These are phyloP conservation scores for Psittacara wagleri DNA, from an alignment of 2,113 vertebrate genomes.

Conservation along the genomic window DNA sequence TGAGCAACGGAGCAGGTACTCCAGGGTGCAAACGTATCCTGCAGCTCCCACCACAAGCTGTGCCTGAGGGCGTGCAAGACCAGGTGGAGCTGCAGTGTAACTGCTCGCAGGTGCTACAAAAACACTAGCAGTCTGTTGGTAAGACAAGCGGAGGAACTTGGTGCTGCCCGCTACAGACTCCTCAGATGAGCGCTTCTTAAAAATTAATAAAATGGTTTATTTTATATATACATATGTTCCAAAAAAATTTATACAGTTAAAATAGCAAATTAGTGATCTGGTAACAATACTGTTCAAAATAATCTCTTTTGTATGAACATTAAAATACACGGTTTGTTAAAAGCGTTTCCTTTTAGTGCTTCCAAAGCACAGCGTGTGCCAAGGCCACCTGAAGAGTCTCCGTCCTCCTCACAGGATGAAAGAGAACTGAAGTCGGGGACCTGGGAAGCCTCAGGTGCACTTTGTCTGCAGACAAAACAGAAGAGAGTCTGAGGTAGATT, in stretches of 20 bases:
- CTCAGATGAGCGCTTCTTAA: constrained; percentile 66
- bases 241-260: constrained; percentile 90
- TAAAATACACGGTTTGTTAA: constrained; percentile 84
- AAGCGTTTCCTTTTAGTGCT: constrained; percentile 80
- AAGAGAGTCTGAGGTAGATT: constrained; percentile 86
- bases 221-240: constrained; percentile 85
- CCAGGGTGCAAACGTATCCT: neutral
- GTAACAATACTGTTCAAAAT: constrained; percentile 96
- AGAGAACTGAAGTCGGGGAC: constrained; percentile 77
- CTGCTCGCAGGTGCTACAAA: neutral
- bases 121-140: neutral
- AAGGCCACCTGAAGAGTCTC: constrained; percentile 80
- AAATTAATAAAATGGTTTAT: constrained; percentile 90
- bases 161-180: constrained; percentile 54
- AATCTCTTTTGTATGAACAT: constrained; percentile 93
- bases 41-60: neutral
- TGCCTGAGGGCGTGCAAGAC: neutral
- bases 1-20: neutral
- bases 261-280: constrained; percentile 90
- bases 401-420: constrained; percentile 76
- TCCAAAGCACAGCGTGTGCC: constrained; percentile 82
- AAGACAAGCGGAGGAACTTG: neutral
- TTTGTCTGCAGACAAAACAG: constrained; percentile 82
- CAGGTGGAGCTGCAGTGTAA: neutral
- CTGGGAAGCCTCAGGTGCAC: constrained; percentile 75